These are phyloP conservation scores for Bergia puertoricense DNA, from an alignment of 92 coral and sea anemone genomes.

Conservation along the genomic window DNA sequence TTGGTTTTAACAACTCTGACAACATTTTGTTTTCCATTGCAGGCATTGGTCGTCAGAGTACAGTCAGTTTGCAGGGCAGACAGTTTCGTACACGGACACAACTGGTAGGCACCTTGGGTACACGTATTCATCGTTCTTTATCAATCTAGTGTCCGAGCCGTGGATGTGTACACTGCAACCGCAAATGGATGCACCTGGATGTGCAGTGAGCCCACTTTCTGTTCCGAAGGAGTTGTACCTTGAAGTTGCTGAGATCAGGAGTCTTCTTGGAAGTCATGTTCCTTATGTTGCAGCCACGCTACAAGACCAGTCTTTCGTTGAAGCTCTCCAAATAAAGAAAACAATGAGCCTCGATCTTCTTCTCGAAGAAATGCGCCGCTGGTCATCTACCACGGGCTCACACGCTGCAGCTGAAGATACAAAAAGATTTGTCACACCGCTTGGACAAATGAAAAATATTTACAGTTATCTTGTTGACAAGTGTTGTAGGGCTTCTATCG, in stretches of 20 bases:
- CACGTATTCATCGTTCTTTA: slow-evolving; percentile 68
- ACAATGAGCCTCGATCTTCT: slow-evolving; percentile 59
- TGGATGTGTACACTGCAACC: slow-evolving; percentile 62
- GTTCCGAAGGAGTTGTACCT: slow-evolving; percentile 62
- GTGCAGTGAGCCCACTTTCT: neutral
- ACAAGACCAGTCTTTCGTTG: slow-evolving; percentile 50
- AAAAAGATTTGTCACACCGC: slow-evolving; percentile 59
- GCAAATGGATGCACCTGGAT: neutral
- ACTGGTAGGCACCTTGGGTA: slow-evolving; percentile 55
- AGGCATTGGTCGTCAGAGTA: slow-evolving; percentile 74
- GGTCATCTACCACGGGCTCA: slow-evolving; percentile 57
- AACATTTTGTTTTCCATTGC: neutral
- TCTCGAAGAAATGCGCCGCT: slow-evolving; percentile 58
- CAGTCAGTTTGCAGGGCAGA: slow-evolving; percentile 56
- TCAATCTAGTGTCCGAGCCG: slow-evolving; percentile 57
- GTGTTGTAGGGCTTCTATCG: slow-evolving; percentile 26
- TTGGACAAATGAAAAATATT: slow-evolving; percentile 75
- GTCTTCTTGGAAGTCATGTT: slow-evolving; percentile 65
- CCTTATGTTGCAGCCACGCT: slow-evolving; percentile 55
- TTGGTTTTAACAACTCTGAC: neutral
- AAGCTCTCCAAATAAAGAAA: slow-evolving; percentile 57
- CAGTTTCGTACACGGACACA: slow-evolving; percentile 61
- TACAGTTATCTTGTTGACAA: slow-evolving; percentile 55
- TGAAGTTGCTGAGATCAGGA: slow-evolving; percentile 25
- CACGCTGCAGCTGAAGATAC: slow-evolving; percentile 20